Conservation (phyloP, 2,888 invertebrate species). For the Parnassius mnemosyne region DNA sequence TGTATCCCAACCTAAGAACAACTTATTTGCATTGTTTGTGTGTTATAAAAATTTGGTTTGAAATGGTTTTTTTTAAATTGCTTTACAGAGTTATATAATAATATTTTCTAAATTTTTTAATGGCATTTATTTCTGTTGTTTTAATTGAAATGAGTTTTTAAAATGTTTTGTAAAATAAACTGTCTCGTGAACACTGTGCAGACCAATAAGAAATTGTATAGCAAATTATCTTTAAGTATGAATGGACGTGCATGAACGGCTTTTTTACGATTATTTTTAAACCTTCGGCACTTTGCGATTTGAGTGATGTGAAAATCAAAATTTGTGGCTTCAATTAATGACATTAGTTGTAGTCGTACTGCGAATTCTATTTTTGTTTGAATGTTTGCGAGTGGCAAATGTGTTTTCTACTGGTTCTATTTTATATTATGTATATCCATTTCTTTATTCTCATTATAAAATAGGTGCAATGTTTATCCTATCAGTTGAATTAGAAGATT, state of each 20-base stretch:
- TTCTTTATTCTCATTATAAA: constrained; percentile 8
- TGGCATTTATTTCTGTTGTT: background rate
- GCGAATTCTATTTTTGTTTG: constrained; percentile 2
- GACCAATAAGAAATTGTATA: constrained; percentile 15
- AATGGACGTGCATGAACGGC: constrained; percentile 1
- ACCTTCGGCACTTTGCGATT: constrained; percentile 21
- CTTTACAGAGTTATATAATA: background rate
- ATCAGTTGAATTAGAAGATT: constrained; percentile 1
- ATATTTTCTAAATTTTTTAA: too few relatives aligned
- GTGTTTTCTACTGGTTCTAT: constrained; percentile 1
- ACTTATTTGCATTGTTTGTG: constrained; percentile 11
- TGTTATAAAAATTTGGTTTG: constrained; percentile 9
- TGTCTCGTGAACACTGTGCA: background rate
- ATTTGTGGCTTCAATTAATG: constrained; percentile 2
- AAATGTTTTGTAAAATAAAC: background rate
- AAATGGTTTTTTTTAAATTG: background rate
- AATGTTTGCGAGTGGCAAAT: constrained; percentile 7
- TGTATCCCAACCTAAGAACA: constrained; percentile 3
- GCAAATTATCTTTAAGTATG: constrained; percentile 10
- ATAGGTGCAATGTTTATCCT: constrained; percentile 14
- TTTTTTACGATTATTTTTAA: constrained; percentile 3
- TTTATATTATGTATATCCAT: constrained; percentile 3
- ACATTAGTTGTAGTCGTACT: background rate
- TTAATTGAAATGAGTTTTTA: background rate
- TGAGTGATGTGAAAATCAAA: background rate